Evolutionary conservation across 1,140 invertebrate genomes (phyloP).

Genomic region (Drosophila repletoides): DNA sequence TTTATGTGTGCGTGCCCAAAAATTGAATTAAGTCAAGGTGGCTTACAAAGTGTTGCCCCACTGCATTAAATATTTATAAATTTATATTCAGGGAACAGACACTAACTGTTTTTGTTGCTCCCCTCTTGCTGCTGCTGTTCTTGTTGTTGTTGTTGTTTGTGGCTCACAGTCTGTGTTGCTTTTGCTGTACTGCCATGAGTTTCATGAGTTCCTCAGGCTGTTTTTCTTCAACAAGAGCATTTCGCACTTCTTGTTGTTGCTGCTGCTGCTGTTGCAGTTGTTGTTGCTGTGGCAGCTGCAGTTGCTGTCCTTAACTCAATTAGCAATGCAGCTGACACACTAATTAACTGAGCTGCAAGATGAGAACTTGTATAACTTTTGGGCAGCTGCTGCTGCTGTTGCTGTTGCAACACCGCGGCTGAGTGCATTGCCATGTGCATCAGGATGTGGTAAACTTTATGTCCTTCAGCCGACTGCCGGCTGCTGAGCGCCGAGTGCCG

Average conservation of each 20-base stretch:
- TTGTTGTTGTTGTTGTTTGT: neutral
- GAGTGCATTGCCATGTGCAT: conserved; percentile 2
- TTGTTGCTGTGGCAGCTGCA: neutral
- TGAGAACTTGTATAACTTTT: conserved; percentile 58
- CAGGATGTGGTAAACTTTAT: conserved; percentile 10
- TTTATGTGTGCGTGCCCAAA: conserved; percentile 22
- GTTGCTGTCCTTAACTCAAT: conserved; percentile 52
- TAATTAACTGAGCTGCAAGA: conserved; percentile 64
- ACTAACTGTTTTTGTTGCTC: conserved; percentile 9
- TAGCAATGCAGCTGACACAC: conserved; percentile 69
- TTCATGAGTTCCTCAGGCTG: conserved; percentile 18
- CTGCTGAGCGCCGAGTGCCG: neutral
- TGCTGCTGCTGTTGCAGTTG: neutral
- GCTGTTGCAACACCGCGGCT: neutral
- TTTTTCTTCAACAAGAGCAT: conserved; percentile 18
- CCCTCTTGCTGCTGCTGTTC: no score
- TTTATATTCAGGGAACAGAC: conserved; percentile 3
- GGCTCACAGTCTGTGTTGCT: neutral
- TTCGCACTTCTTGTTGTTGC: conserved; percentile 21
- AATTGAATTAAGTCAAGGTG: conserved; percentile 35
- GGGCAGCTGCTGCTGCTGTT: conserved; percentile 16
- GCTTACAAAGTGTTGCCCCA: no score
- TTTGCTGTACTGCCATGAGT: neutral
- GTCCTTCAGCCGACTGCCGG: neutral
- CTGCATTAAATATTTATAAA: conserved; percentile 39